A percentile compares a stretch with the other conserved stretches of the same genome.
These are phyloP conservation scores for Exaiptasia diaphana DNA, from an alignment of 64 coral and sea anemone genomes.

Conservation along the genomic window DNA sequence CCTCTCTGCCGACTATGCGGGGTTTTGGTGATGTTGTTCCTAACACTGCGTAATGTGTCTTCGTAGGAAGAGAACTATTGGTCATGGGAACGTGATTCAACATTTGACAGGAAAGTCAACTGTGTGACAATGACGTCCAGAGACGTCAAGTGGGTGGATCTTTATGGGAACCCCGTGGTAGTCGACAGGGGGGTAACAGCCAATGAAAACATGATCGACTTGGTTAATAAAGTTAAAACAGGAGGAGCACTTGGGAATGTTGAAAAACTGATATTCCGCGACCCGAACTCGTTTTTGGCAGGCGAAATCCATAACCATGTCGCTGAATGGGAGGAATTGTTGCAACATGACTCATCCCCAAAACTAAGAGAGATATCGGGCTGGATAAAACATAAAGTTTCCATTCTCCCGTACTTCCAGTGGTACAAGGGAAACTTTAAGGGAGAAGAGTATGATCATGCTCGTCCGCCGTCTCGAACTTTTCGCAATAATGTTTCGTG, in stretches of 20 bases:
- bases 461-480: neutral
- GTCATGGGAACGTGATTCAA: no score
- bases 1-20: constrained; percentile 13
- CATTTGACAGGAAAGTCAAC: no score
- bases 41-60: no score
- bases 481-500: neutral
- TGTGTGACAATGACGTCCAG: no score
- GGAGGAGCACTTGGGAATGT: neutral
- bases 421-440: constrained; percentile 28
- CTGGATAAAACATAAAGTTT: constrained; percentile 17
- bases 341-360: neutral
- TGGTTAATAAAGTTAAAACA: neutral
- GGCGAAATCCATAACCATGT: neutral
- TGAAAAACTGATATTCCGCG: neutral
- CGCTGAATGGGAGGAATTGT: neutral
- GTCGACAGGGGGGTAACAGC: neutral
- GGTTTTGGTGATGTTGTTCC: no score
- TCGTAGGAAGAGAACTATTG: no score
- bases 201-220: neutral
- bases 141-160: neutral
- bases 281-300: neutral
- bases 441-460: constrained; percentile 9
- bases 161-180: neutral
- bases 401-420: constrained; percentile 7
- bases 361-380: neutral